phyloP scores from a whole-genome alignment of 1,140 invertebrate species.

The Elymnias hypermnestra region DNA sequence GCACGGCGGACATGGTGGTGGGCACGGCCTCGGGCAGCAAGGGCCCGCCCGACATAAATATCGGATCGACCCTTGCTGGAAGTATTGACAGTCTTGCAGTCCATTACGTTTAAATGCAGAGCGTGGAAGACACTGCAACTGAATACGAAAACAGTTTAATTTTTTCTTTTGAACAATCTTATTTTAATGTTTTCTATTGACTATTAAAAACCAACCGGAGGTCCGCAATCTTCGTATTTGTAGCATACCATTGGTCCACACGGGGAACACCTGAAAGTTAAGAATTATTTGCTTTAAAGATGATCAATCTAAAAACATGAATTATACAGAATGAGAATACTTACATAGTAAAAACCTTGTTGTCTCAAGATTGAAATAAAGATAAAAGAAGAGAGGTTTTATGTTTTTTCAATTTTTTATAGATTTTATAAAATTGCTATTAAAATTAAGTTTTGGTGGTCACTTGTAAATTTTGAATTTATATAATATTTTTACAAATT shows the following conservation, averaged over 20 bases:
- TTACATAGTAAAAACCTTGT: no score
- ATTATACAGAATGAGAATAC: background rate
- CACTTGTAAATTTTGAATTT: constrained; percentile 46
- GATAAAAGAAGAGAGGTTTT: background rate
- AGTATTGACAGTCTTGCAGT: constrained; percentile 69
- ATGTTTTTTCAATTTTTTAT: background rate
- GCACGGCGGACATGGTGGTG: constrained; percentile 60
- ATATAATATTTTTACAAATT: constrained; percentile 30
- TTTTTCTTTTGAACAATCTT: no score
- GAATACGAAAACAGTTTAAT: constrained; percentile 6
- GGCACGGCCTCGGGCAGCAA: constrained; percentile 47
- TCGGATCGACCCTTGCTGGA: constrained; percentile 66
- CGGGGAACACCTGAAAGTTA: constrained; percentile 58
- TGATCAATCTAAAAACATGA: no score
- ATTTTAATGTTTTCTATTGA: no score
- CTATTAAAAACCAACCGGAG: constrained; percentile 56
- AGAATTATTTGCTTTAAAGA: no score
- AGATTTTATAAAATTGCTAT: background rate
- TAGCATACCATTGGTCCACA: constrained; percentile 70
- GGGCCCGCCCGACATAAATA: constrained; percentile 61
- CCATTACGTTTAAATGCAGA: constrained; percentile 74
- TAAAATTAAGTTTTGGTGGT: constrained; percentile 11
- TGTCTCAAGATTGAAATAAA: no score
- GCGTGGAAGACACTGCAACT: constrained; percentile 68
- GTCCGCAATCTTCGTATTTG: constrained; percentile 70